These are phyloP conservation scores for Anguilla megastoma DNA, from an alignment of 2,797 vertebrate genomes.

Conservation along the genomic window DNA sequence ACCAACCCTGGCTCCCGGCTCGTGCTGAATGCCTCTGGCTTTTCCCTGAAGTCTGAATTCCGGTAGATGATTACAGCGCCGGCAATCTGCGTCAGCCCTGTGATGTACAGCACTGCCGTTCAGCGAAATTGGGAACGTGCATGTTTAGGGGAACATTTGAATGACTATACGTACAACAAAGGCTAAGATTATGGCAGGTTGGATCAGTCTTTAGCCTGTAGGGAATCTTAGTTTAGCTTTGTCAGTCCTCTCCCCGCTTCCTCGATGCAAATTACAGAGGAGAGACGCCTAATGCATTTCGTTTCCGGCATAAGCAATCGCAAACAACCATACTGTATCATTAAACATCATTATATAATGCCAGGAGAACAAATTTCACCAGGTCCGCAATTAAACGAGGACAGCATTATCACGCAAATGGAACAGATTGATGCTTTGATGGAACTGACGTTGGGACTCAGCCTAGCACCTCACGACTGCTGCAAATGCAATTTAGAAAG, in stretches of 20 bases:
- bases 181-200: conserved; percentile 70
- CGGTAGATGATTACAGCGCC: conserved; percentile 48
- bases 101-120: conserved; percentile 60
- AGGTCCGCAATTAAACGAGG: conserved; percentile 38
- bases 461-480: not conserved
- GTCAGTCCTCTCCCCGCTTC: conserved; percentile 49
- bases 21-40: conserved; percentile 29
- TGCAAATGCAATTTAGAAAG: not conserved
- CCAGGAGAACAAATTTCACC: conserved; percentile 42
- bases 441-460: not conserved
- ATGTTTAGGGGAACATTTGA: conserved; percentile 69
- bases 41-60: conserved; percentile 48
- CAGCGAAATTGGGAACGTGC: conserved; percentile 32
- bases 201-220: conserved; percentile 64
- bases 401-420: conserved; percentile 45
- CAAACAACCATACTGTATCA: conserved; percentile 42
- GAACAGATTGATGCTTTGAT: conserved; percentile 29
- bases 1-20: not conserved
- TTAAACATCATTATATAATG: conserved; percentile 51
- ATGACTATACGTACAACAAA: conserved; percentile 74
- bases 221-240: conserved; percentile 69
- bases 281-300: conserved; percentile 56
- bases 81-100: conserved; percentile 62
- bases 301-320: conserved; percentile 60
- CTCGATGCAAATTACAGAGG: conserved; percentile 57